Conservation (phyloP, 2,888 invertebrate species). For the Clivina fossor region DNA sequence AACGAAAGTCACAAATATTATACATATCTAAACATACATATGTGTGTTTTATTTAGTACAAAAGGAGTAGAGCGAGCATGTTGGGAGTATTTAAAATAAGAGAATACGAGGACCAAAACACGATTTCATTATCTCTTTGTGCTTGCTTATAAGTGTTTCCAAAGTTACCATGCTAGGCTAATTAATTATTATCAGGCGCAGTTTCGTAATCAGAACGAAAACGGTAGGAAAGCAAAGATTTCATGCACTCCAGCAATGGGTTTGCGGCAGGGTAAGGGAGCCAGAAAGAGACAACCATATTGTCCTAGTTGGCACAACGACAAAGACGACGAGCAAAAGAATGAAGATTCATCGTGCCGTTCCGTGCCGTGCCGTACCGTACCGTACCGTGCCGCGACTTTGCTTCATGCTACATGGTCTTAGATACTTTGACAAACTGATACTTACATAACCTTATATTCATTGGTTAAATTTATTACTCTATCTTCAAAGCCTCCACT, state of each 20-base stretch:
- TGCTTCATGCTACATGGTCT: neutral
- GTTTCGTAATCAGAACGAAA: neutral
- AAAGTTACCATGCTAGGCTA: slow-evolving; percentile 1
- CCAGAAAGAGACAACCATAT: neutral
- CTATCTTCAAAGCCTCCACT: neutral
- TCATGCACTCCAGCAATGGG: neutral
- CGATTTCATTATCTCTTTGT: slow-evolving; percentile 3
- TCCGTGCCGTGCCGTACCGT: neutral
- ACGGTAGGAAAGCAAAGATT: neutral
- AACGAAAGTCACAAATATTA: no score
- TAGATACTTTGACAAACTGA: slow-evolving; percentile 12
- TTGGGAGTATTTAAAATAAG: no score
- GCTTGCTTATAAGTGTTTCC: neutral
- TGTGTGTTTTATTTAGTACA: no score
- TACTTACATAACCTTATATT: slow-evolving; percentile 10
- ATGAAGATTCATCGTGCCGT: neutral
- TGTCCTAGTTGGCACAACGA: no score
- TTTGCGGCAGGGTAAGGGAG: neutral
- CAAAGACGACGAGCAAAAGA: neutral
- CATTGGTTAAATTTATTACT: slow-evolving; percentile 8
- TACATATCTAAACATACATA: no score
- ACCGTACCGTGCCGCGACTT: neutral
- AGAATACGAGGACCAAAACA: neutral
- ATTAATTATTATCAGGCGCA: slow-evolving; percentile 13
- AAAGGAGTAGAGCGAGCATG: no score